A percentile compares a stretch with the other conserved stretches of the same genome.
Evolutionary conservation across 2,797 vertebrate genomes (phyloP).

Genomic region (Eulemur rubriventer): DNA sequence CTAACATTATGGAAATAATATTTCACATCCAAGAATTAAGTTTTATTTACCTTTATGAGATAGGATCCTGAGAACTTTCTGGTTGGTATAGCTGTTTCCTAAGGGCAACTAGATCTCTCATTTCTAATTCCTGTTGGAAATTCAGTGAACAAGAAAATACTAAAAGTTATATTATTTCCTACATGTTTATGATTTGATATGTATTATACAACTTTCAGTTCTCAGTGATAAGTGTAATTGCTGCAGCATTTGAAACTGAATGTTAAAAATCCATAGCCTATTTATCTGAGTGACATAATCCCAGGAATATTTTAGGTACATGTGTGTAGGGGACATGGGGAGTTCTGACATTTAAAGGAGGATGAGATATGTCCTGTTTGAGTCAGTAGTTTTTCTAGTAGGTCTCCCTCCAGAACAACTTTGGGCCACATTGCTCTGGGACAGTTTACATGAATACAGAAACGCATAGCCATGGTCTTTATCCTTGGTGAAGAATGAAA

Average conservation of each 20-base stretch:
- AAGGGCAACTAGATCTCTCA: neutral
- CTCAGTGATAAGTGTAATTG: conserved; percentile 68
- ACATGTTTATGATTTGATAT: conserved; percentile 32
- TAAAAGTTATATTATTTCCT: neutral
- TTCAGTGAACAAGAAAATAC: conserved; percentile 57
- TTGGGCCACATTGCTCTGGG: conserved; percentile 53
- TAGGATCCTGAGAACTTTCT: neutral
- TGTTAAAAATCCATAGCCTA: conserved; percentile 51
- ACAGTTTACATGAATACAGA: conserved; percentile 71
- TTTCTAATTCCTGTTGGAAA: neutral
- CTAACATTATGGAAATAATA: neutral
- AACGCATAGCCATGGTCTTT: neutral
- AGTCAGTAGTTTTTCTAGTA: conserved; percentile 72
- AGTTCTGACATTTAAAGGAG: conserved; percentile 65
- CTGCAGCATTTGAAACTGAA: conserved; percentile 36
- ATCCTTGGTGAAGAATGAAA: neutral
- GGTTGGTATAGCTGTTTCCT: neutral
- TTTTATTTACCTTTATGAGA: neutral
- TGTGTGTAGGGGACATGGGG: neutral
- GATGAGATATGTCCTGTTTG: conserved; percentile 79
- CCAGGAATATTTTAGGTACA: conserved; percentile 49
- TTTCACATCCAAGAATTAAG: neutral
- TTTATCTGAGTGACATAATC: conserved; percentile 61
- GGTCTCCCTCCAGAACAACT: conserved; percentile 49
- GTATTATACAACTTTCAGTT: conserved; percentile 54